These are phyloP conservation scores for Sarotherodon lohbergeri DNA, from an alignment of 2,113 vertebrate species.

Conservation along the genomic window DNA sequence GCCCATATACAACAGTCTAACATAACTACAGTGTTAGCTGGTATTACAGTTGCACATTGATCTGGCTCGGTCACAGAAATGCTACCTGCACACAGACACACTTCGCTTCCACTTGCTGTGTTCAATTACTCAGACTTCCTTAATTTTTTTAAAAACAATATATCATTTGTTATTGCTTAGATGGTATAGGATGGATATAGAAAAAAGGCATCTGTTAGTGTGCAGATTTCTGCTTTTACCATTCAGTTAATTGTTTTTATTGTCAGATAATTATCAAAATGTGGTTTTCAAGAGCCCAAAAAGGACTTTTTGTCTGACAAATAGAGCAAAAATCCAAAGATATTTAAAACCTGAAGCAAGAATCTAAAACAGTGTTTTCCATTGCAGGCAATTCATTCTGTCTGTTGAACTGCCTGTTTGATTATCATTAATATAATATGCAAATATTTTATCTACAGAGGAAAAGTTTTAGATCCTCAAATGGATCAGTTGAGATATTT, in stretches of 20 bases:
- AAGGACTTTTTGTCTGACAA: not conserved
- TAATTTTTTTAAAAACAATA: not conserved
- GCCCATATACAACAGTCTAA: conserved; percentile 8
- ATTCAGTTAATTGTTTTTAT: not conserved
- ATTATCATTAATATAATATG: not conserved
- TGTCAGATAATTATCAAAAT: not conserved
- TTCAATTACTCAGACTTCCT: not conserved
- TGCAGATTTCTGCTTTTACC: not conserved
- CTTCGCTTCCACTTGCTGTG: not conserved
- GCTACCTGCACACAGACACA: not conserved
- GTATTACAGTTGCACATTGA: not conserved
- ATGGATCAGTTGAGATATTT: not conserved
- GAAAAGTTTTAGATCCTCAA: not conserved
- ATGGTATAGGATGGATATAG: not conserved
- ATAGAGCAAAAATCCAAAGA: not conserved
- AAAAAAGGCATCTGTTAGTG: not conserved
- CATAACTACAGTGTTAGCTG: not conserved
- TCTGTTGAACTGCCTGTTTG: not conserved
- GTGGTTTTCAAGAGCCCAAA: not conserved
- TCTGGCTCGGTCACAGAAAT: not conserved
- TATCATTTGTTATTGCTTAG: not conserved
- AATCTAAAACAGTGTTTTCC: not conserved
- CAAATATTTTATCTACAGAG: not conserved
- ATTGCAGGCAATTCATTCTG: not conserved
- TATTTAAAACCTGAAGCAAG: not conserved